Conservation (phyloP, 2,888 invertebrate genomes). For the Limnephilus marmoratus region DNA sequence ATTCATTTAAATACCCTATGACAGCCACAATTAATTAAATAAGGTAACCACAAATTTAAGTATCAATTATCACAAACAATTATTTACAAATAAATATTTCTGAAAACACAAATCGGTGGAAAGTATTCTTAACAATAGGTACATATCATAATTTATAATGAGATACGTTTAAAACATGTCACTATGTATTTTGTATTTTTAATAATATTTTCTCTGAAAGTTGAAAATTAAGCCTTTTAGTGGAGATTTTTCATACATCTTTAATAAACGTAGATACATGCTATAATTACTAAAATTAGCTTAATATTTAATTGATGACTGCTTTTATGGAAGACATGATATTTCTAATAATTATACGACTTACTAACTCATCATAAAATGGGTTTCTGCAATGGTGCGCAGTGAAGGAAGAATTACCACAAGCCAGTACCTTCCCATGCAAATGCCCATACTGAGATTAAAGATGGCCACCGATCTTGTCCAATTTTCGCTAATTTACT, state of each 20-base stretch:
- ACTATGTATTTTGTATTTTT: no score
- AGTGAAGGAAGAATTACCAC: background rate
- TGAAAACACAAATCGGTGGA: slow-evolving; percentile 3
- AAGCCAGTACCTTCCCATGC: background rate
- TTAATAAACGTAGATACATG: no score
- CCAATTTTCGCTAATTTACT: background rate
- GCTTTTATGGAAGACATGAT: slow-evolving; percentile 6
- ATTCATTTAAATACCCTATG: background rate
- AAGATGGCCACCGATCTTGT: background rate
- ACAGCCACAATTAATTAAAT: background rate
- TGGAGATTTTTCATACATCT: no score
- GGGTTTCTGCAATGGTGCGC: background rate
- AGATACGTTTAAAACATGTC: no score
- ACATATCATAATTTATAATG: background rate
- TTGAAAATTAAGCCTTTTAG: no score
- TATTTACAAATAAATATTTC: slow-evolving; percentile 28
- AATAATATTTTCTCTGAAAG: no score
- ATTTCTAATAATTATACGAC: background rate
- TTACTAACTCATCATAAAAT: background rate
- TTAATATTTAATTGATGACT: background rate
- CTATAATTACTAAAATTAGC: background rate
- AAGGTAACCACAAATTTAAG: slow-evolving; percentile 37
- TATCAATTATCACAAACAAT: slow-evolving; percentile 40
- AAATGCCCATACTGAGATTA: background rate
- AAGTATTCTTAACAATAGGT: background rate